phyloP scores from a whole-genome alignment of 2,888 invertebrate genomes.

The Agrotis exclamationis region DNA sequence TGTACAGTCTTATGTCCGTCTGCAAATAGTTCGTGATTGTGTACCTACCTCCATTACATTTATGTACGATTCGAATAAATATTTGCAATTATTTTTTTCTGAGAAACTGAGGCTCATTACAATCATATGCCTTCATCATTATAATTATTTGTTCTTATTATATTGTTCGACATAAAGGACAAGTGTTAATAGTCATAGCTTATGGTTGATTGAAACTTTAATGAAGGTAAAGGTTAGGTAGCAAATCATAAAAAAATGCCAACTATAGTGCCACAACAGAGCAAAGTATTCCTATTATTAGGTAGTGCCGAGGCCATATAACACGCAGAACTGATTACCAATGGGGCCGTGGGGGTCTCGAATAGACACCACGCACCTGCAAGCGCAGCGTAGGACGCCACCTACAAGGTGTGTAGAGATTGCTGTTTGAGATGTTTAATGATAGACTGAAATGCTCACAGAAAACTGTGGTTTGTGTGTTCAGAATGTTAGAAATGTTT shows the following conservation, averaged over 20 bases:
- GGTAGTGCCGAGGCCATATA: no score
- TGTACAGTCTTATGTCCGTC: conserved; percentile 21
- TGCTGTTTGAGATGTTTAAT: no score
- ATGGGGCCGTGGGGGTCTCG: no score
- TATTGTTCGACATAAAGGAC: conserved; percentile 44
- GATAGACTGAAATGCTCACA: no score
- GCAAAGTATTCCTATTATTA: not conserved
- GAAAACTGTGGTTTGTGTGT: no score
- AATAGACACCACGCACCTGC: no score
- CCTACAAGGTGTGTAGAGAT: no score
- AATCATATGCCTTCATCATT: conserved; percentile 31
- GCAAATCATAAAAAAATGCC: not conserved
- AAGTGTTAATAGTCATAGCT: not conserved
- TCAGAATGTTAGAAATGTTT: no score
- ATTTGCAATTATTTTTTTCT: conserved; percentile 57
- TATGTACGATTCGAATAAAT: conserved; percentile 45
- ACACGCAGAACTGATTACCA: no score
- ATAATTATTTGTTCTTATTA: conserved; percentile 38
- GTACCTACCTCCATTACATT: conserved; percentile 33
- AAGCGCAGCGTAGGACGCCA: no score
- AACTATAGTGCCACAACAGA: not conserved
- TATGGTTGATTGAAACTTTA: conserved; percentile 1
- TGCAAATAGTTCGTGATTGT: conserved; percentile 53
- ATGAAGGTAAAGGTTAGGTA: conserved; percentile 6
- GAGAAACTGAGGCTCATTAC: conserved; percentile 39